A percentile compares a stretch with the other conserved stretches of the same genome.
These are phyloP conservation scores for Coenonympha glycerion DNA, from an alignment of 2,888 invertebrate species.

Conservation along the genomic window DNA sequence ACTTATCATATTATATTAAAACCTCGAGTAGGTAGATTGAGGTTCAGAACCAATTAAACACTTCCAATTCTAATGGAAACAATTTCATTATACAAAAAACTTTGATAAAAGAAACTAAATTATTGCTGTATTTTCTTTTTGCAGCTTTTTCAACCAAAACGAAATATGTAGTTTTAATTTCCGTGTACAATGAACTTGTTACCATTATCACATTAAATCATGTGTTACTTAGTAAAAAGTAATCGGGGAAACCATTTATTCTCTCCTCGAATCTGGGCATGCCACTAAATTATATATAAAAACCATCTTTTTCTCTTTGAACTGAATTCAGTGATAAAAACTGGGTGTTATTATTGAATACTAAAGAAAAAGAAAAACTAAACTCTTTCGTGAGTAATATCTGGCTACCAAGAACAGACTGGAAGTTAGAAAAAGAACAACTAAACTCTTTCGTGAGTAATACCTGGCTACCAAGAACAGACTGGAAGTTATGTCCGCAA, in stretches of 20 bases:
- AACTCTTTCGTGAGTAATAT: neutral
- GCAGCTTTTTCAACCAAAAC: neutral
- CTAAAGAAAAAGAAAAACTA: neutral
- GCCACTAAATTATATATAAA: neutral
- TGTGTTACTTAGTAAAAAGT: neutral
- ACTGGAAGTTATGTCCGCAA: too few relatives aligned
- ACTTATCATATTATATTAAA: constrained; percentile 7
- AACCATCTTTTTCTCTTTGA: neutral
- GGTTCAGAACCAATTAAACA: neutral
- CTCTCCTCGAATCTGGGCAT: neutral
- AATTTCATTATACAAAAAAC: neutral
- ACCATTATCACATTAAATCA: neutral
- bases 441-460: neutral
- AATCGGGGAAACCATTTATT: neutral
- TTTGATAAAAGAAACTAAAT: neutral
- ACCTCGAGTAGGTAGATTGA: neutral
- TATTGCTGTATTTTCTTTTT: neutral
- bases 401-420: neutral
- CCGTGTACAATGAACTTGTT: neutral
- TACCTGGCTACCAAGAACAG: neutral
- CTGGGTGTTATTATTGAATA: neutral
- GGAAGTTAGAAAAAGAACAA: neutral
- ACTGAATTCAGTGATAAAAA: neutral
- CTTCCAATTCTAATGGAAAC: neutral
- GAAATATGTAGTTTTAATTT: neutral